Evolutionary conservation across 64 coral and sea anemone genomes (phyloP).

Genomic region (Platygyra sinensis): DNA sequence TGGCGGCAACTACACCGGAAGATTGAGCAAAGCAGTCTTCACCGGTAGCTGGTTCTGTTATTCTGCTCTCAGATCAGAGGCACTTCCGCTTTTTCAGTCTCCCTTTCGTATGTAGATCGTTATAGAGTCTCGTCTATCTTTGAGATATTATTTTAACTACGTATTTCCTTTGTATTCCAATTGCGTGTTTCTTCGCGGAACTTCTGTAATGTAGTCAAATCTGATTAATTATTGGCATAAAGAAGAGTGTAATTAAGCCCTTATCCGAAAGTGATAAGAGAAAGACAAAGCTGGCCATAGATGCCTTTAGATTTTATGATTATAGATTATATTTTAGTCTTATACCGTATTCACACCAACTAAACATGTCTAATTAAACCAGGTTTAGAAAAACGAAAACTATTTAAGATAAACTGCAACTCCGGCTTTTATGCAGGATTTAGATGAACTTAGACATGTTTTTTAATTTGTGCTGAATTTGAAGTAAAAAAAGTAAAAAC

Average conservation of each 20-base stretch:
- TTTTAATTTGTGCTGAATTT: too few species aligned
- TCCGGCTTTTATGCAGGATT: too few species aligned
- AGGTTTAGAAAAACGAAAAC: too few species aligned
- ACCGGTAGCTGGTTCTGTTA: not conserved
- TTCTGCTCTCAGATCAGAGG: not conserved
- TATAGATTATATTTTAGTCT: too few species aligned
- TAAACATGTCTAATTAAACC: too few species aligned
- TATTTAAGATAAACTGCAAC: too few species aligned
- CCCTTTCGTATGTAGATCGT: not conserved
- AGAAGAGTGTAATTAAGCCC: too few species aligned
- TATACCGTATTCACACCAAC: too few species aligned
- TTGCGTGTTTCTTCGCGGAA: not conserved
- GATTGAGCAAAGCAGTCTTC: not conserved
- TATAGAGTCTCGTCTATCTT: not conserved
- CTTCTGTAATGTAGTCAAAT: not conserved
- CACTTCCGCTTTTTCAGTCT: not conserved
- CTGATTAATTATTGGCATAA: not conserved
- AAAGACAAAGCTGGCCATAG: too few species aligned
- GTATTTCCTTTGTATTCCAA: not conserved
- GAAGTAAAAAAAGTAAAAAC: too few species aligned
- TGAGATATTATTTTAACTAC: not conserved
- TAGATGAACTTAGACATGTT: too few species aligned
- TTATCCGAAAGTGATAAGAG: not conserved
- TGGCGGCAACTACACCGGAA: not conserved
- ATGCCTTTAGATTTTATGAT: too few species aligned